Base-by-base conservation (phyloP, 2,113 vertebrate genomes). In the Microtus oregoni region DNA sequence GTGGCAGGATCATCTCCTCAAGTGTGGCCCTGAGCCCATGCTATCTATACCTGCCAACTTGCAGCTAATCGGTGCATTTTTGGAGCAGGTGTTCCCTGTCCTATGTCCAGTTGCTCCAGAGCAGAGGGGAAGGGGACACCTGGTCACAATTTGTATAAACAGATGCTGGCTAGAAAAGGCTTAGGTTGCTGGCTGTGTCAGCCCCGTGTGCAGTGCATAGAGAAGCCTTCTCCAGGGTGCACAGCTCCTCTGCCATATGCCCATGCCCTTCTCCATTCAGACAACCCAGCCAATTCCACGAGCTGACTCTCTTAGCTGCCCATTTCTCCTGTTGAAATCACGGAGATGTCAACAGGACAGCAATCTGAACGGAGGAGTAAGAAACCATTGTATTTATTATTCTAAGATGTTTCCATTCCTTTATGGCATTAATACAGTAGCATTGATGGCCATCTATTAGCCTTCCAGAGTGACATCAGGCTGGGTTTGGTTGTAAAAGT, bases 61-160 rank as follows among this genome's bases (percentile, higher is more conserved):
- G 1, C 3, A 32, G 68, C 92, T 97, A 91, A 95, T 97, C 79
- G 11, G 78, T 55, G 92, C 89, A 24, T 86, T 97, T 94, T 92
- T 86, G 79, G 89, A 95, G 47, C 97, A 97, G 95, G 95, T 97
- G 97, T 93, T 97, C 86, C 92, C 81, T 95, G 93, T 95, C 96
- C 92, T 61, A 61, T 52, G 41, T 65, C 38, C 68, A 50, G 58
- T 91, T 78, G 92, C 82, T 44, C 28, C 68, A 95, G 94, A 97
- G 89, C 94, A 87, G 82, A 94, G 94, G 86, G 94, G 88, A 95
- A 91, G 94, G 85, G 30, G 82, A 96, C 95, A 95, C 97, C 95
- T 96, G 97, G 95, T 89, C 89, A 94, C 94, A 97, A 92, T 94
- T 83, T 95, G 65, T 92, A 35, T 70, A 79, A 97, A 87, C 95